Percentiles rank a stretch among this genome's conserved stretches.
Evolutionary conservation across 2,113 vertebrate genomes (phyloP).

Genomic region (Heliornis fulica): DNA sequence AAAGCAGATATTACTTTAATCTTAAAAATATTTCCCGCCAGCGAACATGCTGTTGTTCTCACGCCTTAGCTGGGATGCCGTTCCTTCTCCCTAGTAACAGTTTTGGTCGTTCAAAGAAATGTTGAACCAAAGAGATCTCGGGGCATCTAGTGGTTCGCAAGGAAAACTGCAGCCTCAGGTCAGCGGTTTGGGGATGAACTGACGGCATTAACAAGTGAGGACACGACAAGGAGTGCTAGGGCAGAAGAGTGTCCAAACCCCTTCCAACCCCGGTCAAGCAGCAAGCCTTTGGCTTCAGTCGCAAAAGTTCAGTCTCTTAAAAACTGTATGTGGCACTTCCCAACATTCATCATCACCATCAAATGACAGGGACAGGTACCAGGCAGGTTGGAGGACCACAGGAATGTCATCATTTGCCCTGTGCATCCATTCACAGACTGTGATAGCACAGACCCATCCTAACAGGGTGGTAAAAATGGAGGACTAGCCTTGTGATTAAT

Average conservation of each 20-base stretch:
- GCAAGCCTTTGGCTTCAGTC: neutral
- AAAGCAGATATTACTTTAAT: conserved; percentile 23
- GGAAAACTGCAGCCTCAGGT: neutral
- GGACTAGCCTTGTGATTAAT: neutral
- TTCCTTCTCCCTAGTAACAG: neutral
- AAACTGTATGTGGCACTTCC: neutral
- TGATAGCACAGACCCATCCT: neutral
- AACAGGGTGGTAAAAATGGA: neutral
- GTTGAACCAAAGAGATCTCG: conserved; percentile 9
- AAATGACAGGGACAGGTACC: neutral
- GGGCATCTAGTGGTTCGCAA: conserved; percentile 53
- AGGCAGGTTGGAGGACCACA: neutral
- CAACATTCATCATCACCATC: neutral
- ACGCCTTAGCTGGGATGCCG: neutral
- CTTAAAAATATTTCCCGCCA: neutral
- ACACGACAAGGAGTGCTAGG: rapidly evolving
- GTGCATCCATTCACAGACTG: neutral
- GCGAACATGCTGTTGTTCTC: neutral
- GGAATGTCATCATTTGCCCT: rapidly evolving
- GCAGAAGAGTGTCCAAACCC: neutral
- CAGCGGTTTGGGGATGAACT: neutral
- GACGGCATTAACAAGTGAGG: neutral
- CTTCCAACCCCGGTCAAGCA: rapidly evolving
- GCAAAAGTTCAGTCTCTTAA: neutral
- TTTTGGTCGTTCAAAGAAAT: neutral